Conservation (phyloP, 2,113 vertebrate species). For the Jacana jacana region DNA sequence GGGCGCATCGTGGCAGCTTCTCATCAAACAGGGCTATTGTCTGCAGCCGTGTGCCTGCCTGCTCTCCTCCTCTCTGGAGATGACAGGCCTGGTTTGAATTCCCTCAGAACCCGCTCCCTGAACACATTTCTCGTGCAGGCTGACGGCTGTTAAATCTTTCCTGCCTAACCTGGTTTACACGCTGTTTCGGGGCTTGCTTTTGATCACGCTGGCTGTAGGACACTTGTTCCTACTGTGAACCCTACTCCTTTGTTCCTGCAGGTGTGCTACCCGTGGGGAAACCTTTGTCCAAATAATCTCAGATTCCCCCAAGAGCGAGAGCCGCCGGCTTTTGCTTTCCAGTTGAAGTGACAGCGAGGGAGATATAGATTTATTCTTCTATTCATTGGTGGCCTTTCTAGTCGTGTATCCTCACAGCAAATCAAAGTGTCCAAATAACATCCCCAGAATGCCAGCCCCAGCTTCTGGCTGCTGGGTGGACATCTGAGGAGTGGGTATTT, state of each 20-base stretch:
- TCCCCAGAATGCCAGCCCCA: not conserved
- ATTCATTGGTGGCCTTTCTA: constrained; percentile 15
- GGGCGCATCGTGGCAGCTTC: not conserved
- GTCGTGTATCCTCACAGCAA: not conserved
- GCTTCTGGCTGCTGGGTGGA: not conserved
- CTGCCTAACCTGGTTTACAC: not conserved
- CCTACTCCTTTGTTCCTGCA: constrained; percentile 16
- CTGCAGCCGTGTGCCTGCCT: not conserved
- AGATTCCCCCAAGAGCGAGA: not conserved
- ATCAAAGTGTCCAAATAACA: constrained; percentile 30
- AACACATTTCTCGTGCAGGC: not conserved
- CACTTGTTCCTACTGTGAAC: not conserved
- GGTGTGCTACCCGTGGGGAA: not conserved
- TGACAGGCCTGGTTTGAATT: not conserved
- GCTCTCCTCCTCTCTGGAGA: not conserved
- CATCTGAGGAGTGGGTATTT: not conserved
- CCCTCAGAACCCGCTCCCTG: not conserved
- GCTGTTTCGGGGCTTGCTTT: not conserved
- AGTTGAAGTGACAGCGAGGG: constrained; percentile 18
- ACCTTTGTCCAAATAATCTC: constrained; percentile 40
- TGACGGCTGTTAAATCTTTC: not conserved
- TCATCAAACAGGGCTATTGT: not conserved
- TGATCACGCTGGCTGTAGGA: not conserved
- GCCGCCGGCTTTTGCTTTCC: constrained; percentile 22
- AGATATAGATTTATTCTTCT: constrained; percentile 27